Evolutionary conservation across 2,888 invertebrate genomes (phyloP), one percentile per base, ranked within the genome.

Genomic region (Cerastis rubricosa): DNA sequence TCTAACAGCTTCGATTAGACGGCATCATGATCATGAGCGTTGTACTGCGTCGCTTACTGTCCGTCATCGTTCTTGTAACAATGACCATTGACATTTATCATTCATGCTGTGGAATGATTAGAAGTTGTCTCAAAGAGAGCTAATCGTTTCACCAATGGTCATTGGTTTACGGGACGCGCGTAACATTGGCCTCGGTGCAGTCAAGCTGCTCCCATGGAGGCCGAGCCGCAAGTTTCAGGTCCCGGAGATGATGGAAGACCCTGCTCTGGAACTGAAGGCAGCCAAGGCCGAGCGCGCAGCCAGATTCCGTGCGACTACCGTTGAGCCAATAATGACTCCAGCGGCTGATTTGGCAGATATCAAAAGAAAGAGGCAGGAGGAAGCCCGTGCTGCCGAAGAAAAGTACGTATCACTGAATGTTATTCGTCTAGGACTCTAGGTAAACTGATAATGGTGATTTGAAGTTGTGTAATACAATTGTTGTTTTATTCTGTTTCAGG

Each of bases 141-240:
- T 89, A 81, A 88, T 89, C 90, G 90, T 93, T 93, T 91, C 92
- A 90, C 87, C 90, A 89, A 91, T 94, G 93, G 92, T 93, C 91
- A 89, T 91, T 90, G 87, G 78, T 85, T 84, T 76, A 81, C 71
- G 85, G 91, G 88, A 90, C 88, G 81, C 90, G 90, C 88, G 89
- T 94, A 94, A 94, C 92, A 84, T 93, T 92, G 93, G 94, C 94
- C 94, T 93, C 91, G 95, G 94, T 94, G 94, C 97, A 97, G 97
- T 97, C 87, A 97, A 97, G 91, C 97, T 98, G 96, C 97, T 97
- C 85, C 97, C 98, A 86, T 97, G 97, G 93, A 97, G 98, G 91
- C 97, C 98, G 90, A 97, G 97, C 91, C 97, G 98, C 92, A 97
- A 97, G 93, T 98, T 98, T 95, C 97, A 97, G 92, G 96, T 96